Evolutionary conservation across 2,113 vertebrate genomes (phyloP).

Genomic region (Otis tarda): DNA sequence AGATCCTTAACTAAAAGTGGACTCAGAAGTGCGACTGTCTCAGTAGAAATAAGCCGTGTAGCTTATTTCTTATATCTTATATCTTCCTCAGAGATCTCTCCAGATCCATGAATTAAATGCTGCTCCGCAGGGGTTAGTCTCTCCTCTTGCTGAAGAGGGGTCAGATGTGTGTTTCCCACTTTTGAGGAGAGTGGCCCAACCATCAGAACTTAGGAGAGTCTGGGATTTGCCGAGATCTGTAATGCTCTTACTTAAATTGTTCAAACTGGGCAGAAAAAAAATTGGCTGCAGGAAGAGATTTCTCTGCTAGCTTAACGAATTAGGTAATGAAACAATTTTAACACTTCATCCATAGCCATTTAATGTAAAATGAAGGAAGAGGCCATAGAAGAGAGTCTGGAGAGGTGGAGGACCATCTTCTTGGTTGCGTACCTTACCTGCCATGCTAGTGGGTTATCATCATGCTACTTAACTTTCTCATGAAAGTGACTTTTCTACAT

Average conservation of each 20-base stretch:
- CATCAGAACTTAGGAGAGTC: neutral
- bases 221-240: neutral
- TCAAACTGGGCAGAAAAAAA: neutral
- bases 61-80: too few species aligned
- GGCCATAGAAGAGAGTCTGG: neutral
- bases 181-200: neutral
- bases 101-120: neutral
- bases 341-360: neutral
- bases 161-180: neutral
- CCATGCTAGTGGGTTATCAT: accelerated
- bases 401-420: neutral
- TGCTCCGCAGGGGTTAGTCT: neutral
- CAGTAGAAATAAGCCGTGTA: neutral
- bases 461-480: neutral
- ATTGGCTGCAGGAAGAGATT: neutral
- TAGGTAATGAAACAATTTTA: neutral
- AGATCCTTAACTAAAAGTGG: conserved; percentile 29
- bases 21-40: neutral
- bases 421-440: neutral
- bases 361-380: neutral
- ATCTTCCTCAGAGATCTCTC: neutral
- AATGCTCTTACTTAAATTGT: neutral
- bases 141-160: neutral
- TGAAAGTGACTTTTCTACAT: neutral
- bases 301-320: neutral